These are phyloP conservation scores for Gymnopithys bicolor DNA, from an alignment of 2,797 vertebrate genomes.

Conservation along the genomic window DNA sequence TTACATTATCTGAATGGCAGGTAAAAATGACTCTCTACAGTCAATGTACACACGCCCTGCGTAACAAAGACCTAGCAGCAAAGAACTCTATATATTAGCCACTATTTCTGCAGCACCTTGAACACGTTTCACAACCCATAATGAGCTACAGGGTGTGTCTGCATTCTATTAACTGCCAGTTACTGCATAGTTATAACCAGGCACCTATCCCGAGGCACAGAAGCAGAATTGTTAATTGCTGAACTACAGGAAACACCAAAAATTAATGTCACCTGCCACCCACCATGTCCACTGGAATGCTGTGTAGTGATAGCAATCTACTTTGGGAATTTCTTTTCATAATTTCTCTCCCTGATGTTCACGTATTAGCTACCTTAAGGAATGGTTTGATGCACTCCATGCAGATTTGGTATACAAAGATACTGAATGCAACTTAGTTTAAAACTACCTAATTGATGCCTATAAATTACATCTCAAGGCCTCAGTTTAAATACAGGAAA, in stretches of 20 bases:
- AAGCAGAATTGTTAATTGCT: not conserved
- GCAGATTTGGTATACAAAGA: not conserved
- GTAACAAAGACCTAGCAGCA: not conserved
- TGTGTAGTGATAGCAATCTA: accelerated
- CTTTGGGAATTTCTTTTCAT: not conserved
- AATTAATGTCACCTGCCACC: not conserved
- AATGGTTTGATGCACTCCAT: not conserved
- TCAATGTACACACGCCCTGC: not conserved
- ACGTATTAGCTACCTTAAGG: not conserved
- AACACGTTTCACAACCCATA: not conserved
- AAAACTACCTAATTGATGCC: not conserved
- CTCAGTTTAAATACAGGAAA: not conserved
- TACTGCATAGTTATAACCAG: not conserved
- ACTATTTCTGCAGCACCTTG: not conserved
- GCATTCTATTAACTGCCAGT: not conserved
- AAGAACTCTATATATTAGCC: not conserved
- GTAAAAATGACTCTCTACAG: not conserved
- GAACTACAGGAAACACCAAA: not conserved
- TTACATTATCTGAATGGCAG: not conserved
- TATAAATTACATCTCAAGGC: not conserved
- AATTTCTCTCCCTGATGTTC: not conserved
- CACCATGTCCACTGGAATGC: not conserved
- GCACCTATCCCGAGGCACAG: not conserved
- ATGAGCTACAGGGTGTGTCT: not conserved
- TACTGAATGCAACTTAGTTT: not conserved